Evolutionary conservation across 2,797 vertebrate genomes (phyloP).

Genomic region (Pseudomugil tenellus): DNA sequence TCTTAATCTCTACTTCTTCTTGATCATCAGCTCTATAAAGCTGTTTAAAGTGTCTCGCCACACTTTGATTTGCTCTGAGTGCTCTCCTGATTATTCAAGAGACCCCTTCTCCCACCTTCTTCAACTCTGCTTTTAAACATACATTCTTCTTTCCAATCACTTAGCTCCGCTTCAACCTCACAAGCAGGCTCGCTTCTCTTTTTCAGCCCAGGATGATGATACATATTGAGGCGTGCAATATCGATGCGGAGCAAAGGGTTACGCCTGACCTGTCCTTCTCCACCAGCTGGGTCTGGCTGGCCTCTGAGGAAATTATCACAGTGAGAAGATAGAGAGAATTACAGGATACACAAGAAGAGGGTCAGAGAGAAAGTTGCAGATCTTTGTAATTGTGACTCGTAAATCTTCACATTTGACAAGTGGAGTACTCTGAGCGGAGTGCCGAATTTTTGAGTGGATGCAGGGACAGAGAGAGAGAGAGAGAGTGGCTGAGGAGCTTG

Average conservation of each 20-base stretch:
- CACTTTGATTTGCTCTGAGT: constrained; percentile 47
- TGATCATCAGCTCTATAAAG: constrained; percentile 48
- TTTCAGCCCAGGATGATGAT: constrained; percentile 31
- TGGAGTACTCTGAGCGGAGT: constrained; percentile 42
- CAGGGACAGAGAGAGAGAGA: constrained; percentile 13
- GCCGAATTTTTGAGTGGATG: constrained; percentile 28
- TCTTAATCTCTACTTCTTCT: constrained; percentile 26
- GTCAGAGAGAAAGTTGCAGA: constrained; percentile 52
- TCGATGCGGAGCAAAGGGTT: constrained; percentile 45
- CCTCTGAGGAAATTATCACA: constrained; percentile 67
- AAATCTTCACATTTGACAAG: constrained; percentile 59
- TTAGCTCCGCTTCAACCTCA: constrained; percentile 53
- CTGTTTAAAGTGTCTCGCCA: constrained; percentile 25
- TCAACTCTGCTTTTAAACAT: constrained; percentile 46
- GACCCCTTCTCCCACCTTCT: constrained; percentile 46
- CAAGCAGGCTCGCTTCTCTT: constrained; percentile 38
- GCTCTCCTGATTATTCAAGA: constrained; percentile 40
- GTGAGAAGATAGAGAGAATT: constrained; percentile 46
- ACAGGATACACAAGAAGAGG: constrained; percentile 42
- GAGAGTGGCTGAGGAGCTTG: constrained; percentile 1
- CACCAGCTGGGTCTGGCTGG: constrained; percentile 63
- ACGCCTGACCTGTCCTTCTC: constrained; percentile 58
- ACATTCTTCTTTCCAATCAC: constrained; percentile 62
- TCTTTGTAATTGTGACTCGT: constrained; percentile 63
- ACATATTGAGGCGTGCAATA: constrained; percentile 16